Conservation (phyloP, 2,797 vertebrate species). For the Allochrocebus solatus region DNA sequence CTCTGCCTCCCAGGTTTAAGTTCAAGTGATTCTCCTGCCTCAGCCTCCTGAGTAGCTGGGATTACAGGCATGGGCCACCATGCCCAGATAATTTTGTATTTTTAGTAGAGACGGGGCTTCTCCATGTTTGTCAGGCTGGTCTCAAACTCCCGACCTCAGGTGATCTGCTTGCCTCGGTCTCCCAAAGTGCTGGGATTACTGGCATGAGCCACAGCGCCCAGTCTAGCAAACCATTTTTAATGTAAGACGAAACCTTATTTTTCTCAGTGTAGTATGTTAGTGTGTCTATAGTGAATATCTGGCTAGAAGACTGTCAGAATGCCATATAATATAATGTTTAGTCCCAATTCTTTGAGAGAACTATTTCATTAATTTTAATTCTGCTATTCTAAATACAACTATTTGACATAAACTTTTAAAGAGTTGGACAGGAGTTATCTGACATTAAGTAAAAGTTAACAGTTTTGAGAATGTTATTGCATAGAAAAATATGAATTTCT, state of each 20-base stretch:
- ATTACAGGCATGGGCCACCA: too few species aligned
- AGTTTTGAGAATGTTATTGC: background rate
- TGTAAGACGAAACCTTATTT: background rate
- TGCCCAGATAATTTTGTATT: too few species aligned
- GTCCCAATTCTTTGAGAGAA: background rate
- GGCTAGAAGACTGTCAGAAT: background rate
- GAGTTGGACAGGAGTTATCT: background rate
- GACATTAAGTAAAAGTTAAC: background rate
- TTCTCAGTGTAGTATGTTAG: background rate
- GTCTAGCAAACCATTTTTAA: background rate
- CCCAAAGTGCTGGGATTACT: too few species aligned
- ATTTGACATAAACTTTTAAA: background rate
- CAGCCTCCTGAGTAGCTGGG: too few species aligned
- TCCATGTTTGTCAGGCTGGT: too few species aligned
- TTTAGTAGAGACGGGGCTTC: too few species aligned
- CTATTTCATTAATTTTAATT: conserved; percentile 22
- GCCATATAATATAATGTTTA: background rate
- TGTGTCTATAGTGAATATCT: background rate
- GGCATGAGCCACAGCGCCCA: too few species aligned
- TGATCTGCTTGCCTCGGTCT: too few species aligned
- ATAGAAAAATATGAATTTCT: background rate
- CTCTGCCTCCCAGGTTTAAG: too few species aligned
- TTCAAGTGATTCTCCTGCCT: too few species aligned
- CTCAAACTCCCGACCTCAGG: too few species aligned
- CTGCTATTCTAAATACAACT: background rate